Conservation (phyloP, 1,140 invertebrate species). For the Neotoxoptera formosana region DNA sequence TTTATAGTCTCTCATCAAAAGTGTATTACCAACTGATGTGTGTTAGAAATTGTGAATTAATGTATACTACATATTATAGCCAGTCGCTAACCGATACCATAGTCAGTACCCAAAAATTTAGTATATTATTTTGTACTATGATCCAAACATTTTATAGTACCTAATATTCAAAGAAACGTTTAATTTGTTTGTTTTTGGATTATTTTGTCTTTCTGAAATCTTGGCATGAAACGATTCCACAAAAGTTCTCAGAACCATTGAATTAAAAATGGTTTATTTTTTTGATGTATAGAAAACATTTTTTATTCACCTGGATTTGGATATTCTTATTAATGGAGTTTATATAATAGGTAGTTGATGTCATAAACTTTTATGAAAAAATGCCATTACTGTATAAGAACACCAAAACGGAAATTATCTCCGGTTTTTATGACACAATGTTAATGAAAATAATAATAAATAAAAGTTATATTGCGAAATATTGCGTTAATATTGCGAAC, state of each 20-base stretch:
- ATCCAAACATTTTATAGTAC: not conserved
- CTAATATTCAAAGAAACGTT: not conserved
- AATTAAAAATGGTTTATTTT: not conserved
- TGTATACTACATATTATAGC: not conserved
- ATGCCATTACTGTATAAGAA: not conserved
- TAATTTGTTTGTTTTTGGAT: not conserved
- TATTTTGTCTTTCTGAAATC: not conserved
- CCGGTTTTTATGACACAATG: not conserved
- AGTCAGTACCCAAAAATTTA: not conserved
- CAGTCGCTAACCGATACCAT: too few relatives aligned
- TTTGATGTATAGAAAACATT: not conserved
- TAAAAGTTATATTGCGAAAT: not conserved
- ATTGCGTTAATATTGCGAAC: not conserved
- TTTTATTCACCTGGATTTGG: not conserved
- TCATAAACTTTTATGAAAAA: not conserved
- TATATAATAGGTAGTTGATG: not conserved
- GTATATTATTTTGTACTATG: not conserved
- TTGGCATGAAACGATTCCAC: not conserved
- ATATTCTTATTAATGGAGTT: not conserved
- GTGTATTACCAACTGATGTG: not conserved
- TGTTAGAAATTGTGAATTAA: not conserved
- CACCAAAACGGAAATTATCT: not conserved
- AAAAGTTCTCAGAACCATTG: not conserved
- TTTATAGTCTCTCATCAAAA: not conserved
- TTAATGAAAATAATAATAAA: conserved; percentile 9